These are phyloP conservation scores for Heliconius hermathena DNA, from an alignment of 1,140 invertebrate species.

Conservation along the genomic window DNA sequence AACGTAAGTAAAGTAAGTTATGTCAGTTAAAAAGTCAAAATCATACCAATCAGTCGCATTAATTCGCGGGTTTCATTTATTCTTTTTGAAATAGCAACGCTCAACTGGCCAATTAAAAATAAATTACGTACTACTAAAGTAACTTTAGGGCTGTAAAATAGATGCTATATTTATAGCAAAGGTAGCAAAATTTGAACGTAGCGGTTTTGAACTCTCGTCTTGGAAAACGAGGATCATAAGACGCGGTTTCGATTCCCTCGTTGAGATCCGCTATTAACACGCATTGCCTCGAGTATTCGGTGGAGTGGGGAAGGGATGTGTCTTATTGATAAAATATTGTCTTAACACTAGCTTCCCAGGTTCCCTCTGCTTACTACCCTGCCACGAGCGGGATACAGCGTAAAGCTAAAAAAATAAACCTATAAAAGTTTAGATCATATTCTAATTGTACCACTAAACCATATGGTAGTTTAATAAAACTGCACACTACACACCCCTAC, in stretches of 20 bases:
- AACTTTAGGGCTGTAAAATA: constrained; percentile 24
- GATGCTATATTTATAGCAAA: background rate
- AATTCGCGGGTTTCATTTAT: constrained; percentile 33
- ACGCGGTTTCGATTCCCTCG: too few species aligned
- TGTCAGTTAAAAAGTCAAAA: constrained; percentile 26
- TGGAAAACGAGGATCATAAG: too few species aligned
- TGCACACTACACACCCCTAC: constrained; percentile 29
- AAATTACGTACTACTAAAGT: constrained; percentile 31
- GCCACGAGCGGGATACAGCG: too few species aligned
- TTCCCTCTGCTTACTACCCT: too few species aligned
- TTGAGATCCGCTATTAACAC: too few species aligned
- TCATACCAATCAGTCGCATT: constrained; percentile 37
- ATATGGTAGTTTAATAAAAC: too few species aligned
- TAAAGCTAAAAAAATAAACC: too few species aligned
- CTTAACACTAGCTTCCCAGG: too few species aligned
- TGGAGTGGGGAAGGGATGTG: too few species aligned
- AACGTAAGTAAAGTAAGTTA: background rate
- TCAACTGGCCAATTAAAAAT: constrained; percentile 42
- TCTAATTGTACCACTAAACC: background rate
- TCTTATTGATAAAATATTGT: too few species aligned
- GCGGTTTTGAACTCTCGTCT: too few species aligned
- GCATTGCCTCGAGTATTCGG: too few species aligned
- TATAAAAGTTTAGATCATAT: background rate
- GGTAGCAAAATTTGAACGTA: background rate
- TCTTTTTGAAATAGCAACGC: constrained; percentile 34